Conservation (phyloP, 2,888 invertebrate species). For the Eristalinus sepulchralis region DNA sequence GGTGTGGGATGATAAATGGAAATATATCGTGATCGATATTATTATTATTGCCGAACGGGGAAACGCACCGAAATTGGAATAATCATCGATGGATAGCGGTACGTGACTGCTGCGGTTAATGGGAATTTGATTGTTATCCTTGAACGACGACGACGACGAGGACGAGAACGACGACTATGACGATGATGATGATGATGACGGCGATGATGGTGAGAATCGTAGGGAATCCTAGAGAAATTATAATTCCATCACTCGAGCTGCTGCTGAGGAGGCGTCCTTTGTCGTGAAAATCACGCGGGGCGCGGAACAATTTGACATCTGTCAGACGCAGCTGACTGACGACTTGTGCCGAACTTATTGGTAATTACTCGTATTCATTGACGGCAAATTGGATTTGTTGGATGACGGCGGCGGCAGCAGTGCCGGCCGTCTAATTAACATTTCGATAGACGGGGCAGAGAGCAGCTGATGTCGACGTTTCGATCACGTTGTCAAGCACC, state of each 20-base stretch:
- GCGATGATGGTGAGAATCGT: background rate
- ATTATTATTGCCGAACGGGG: conserved; percentile 28
- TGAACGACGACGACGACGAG: background rate
- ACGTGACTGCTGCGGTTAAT: conserved; percentile 54
- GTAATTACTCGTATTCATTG: conserved; percentile 38
- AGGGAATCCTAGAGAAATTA: conserved; percentile 13
- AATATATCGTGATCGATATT: conserved; percentile 44
- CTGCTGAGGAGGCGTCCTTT: background rate
- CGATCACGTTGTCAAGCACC: background rate
- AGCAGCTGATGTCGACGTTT: background rate
- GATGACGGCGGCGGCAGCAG: background rate
- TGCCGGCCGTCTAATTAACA: background rate
- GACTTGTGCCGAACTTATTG: conserved; percentile 20
- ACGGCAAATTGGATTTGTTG: conserved; percentile 22
- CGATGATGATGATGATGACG: background rate
- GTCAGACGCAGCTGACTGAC: conserved; percentile 24
- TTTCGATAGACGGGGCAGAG: conserved; percentile 13
- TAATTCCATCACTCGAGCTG: background rate
- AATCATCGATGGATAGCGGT: conserved; percentile 36
- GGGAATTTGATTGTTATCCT: conserved; percentile 48
- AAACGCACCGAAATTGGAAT: conserved; percentile 35
- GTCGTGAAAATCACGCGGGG: background rate
- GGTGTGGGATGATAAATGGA: conserved; percentile 25
- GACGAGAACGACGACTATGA: background rate
- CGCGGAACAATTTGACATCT: conserved; percentile 18